A percentile compares a stretch with the other conserved stretches of the same genome.
These are phyloP conservation scores for Halichoeres trimaculatus DNA, from an alignment of 2,113 vertebrate species.

Conservation along the genomic window DNA sequence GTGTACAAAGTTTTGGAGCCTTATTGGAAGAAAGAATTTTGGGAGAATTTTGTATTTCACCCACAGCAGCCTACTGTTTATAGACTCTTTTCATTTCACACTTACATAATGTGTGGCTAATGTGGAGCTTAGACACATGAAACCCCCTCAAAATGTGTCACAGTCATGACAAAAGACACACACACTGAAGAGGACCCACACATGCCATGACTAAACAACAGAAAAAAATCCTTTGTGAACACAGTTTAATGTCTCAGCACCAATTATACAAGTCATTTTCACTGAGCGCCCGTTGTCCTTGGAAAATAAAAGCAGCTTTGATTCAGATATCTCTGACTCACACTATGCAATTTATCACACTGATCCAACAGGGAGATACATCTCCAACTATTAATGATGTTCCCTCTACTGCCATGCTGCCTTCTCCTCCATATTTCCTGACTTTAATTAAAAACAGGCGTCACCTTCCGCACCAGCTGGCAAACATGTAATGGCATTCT, in stretches of 20 bases:
- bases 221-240: constrained; percentile 12
- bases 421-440: constrained; percentile 33
- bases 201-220: constrained; percentile 15
- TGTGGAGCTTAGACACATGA: neutral
- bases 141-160: neutral
- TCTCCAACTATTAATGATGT: constrained; percentile 34
- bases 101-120: neutral
- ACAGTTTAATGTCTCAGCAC: constrained; percentile 7
- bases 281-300: constrained; percentile 19
- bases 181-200: constrained; percentile 12
- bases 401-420: constrained; percentile 14
- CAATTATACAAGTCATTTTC: constrained; percentile 13
- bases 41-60: neutral
- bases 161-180: constrained; percentile 15
- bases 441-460: constrained; percentile 51
- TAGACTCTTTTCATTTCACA: neutral
- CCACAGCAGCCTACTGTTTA: neutral
- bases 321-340: constrained; percentile 23
- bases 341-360: constrained; percentile 25
- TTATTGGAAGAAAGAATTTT: neutral
- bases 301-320: constrained; percentile 28
- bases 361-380: constrained; percentile 43
- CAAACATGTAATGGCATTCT: constrained; percentile 46
- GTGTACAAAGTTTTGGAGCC: neutral
- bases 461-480: constrained; percentile 41